These are phyloP conservation scores for Phytoseiulus persimilis DNA, from an alignment of 2,888 invertebrate species.

Conservation along the genomic window DNA sequence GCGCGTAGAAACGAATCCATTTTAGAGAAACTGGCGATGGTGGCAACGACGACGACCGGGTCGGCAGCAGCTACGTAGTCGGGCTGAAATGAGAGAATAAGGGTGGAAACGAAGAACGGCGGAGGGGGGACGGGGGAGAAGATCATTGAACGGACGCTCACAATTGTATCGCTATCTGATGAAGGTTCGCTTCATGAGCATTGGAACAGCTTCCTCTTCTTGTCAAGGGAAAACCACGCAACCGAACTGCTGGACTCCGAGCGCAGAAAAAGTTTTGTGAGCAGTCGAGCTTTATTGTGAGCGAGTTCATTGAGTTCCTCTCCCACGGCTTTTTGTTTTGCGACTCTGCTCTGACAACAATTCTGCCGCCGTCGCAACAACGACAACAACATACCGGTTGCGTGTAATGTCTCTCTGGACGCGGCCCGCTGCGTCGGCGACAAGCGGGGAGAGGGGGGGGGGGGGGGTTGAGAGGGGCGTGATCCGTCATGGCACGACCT, in stretches of 20 bases:
- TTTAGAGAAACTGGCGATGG: background rate
- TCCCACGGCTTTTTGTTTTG: background rate
- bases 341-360: background rate
- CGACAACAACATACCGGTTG: background rate
- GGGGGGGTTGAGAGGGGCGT: too few relatives aligned
- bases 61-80: background rate
- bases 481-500: background rate
- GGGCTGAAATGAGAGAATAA: background rate
- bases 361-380: background rate
- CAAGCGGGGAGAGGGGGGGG: too few relatives aligned
- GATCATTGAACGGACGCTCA: background rate
- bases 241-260: background rate
- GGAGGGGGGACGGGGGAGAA: background rate
- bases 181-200: background rate
- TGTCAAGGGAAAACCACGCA: background rate
- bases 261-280: background rate
- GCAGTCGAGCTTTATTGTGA: background rate
- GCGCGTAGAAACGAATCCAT: background rate
- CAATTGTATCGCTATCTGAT: background rate
- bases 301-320: background rate
- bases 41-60: background rate
- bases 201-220: background rate
- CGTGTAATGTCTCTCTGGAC: background rate
- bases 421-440: background rate
- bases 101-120: background rate